Evolutionary conservation across 1,140 invertebrate species (phyloP).

Genomic region (Brachionus plicatilis): DNA sequence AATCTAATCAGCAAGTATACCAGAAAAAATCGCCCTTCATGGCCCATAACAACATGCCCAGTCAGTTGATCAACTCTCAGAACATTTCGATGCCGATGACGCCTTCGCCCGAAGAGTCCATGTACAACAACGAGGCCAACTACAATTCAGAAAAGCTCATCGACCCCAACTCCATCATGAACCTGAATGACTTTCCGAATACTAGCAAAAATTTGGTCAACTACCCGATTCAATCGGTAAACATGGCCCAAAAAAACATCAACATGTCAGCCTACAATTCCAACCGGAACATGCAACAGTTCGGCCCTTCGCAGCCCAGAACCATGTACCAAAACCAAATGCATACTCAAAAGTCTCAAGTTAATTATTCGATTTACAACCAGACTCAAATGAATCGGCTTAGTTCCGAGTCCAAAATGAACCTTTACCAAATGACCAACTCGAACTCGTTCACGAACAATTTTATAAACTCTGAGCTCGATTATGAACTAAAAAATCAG

Average conservation of each 20-base stretch:
- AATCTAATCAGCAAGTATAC: not conserved
- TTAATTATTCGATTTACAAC: not conserved
- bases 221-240: not conserved
- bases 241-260: not conserved
- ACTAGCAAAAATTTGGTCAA: not conserved
- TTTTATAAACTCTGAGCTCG: not conserved
- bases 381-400: not conserved
- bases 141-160: not conserved
- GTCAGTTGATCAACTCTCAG: not conserved
- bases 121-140: not conserved
- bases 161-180: not conserved
- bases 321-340: not conserved
- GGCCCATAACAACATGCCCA: not conserved
- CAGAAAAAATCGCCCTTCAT: not conserved
- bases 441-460: not conserved
- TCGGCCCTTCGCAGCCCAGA: not conserved
- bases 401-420: not conserved
- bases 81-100: constrained; percentile 23
- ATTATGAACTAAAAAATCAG: not conserved
- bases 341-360: not conserved
- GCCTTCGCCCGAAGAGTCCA: not conserved
- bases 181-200: not conserved
- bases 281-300: not conserved
- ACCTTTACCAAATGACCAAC: not conserved
- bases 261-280: not conserved